Evolutionary conservation across 2,888 invertebrate species (phyloP).

Genomic region (Lasioglossum figueresi): DNA sequence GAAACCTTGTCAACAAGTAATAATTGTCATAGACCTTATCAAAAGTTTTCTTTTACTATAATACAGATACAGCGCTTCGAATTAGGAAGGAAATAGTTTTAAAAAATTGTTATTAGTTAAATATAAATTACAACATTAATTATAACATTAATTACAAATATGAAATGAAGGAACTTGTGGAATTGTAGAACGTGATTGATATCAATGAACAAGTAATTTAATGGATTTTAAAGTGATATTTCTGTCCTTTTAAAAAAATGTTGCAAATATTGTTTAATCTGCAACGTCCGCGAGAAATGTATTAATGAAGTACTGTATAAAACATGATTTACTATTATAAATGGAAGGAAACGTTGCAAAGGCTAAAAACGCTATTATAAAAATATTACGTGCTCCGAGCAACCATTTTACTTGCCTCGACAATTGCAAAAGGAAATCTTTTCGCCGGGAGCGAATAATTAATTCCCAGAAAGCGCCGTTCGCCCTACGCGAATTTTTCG

Average conservation of each 20-base stretch:
- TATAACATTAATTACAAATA: too few relatives aligned
- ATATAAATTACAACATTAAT: too few relatives aligned
- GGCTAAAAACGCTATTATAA: neutral
- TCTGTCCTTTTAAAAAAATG: neutral
- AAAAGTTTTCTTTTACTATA: too few relatives aligned
- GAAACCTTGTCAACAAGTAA: too few relatives aligned
- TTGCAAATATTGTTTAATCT: neutral
- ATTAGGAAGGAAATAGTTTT: too few relatives aligned
- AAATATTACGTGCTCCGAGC: neutral
- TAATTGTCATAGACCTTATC: too few relatives aligned
- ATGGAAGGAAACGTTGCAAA: neutral
- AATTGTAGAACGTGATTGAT: too few relatives aligned
- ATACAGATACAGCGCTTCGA: too few relatives aligned
- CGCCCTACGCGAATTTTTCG: neutral
- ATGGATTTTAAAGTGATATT: too few relatives aligned
- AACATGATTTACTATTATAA: neutral
- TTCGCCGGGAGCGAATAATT: neutral
- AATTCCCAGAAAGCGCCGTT: neutral
- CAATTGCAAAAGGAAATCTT: neutral
- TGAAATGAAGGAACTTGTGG: too few relatives aligned
- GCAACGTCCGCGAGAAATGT: neutral
- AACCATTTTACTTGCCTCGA: neutral
- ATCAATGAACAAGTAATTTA: too few relatives aligned
- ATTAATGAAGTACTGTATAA: neutral
- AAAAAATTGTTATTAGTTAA: too few relatives aligned